Percentiles rank a stretch among this genome's conserved stretches.
These are phyloP conservation scores for Zoanthus sansibaricus DNA, from an alignment of 92 coral and sea anemone genomes.

Conservation along the genomic window DNA sequence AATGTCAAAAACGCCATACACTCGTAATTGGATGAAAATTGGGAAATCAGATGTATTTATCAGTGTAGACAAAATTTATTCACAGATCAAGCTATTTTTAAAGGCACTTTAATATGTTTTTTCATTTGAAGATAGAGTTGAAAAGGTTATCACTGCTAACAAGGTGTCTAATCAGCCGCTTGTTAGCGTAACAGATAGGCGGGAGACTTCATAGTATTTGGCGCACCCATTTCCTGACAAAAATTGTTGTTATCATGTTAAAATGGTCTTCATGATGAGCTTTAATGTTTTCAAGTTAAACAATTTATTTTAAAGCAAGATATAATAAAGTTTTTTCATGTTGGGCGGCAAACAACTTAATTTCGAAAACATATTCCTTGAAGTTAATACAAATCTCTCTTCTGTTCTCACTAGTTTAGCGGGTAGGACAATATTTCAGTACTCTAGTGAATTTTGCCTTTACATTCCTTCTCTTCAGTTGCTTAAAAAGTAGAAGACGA, in stretches of 20 bases:
- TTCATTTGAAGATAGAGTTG: background rate
- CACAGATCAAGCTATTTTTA: background rate
- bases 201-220: background rate
- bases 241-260: background rate
- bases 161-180: conserved; percentile 39
- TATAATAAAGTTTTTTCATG: background rate
- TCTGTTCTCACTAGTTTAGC: background rate
- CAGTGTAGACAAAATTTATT: background rate
- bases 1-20: background rate
- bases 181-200: conserved; percentile 11
- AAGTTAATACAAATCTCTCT: background rate
- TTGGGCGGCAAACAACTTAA: background rate
- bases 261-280: background rate
- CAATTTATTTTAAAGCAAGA: background rate
- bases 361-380: background rate
- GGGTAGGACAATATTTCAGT: background rate
- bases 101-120: background rate
- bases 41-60: background rate
- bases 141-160: conserved; percentile 45
- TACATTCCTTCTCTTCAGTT: background rate
- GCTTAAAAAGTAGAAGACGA: background rate
- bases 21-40: background rate
- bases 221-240: conserved; percentile 10
- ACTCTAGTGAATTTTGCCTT: background rate
- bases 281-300: background rate